A percentile compares a stretch with the other conserved stretches of the same genome.
These are phyloP conservation scores for Ctenodactylus gundi DNA, from an alignment of 2,113 vertebrate genomes.

Conservation along the genomic window DNA sequence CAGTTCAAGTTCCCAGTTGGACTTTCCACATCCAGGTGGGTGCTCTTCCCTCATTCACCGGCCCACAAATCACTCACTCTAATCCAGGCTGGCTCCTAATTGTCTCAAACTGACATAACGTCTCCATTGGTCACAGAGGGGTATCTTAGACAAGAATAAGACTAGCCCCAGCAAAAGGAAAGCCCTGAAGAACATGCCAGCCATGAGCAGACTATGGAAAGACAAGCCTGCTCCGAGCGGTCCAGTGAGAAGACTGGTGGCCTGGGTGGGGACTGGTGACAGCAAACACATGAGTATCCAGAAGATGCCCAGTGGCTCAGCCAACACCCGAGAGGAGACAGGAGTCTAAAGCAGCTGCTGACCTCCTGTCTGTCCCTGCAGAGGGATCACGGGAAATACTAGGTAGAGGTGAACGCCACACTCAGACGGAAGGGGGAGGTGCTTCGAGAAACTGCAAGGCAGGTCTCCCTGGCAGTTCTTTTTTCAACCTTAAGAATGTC, in stretches of 20 bases:
- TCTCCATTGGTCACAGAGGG: too few relatives aligned
- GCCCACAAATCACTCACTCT: too few relatives aligned
- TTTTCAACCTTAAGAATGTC: neutral
- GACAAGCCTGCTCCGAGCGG: neutral
- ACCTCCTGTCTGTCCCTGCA: neutral
- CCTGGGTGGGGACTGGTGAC: neutral
- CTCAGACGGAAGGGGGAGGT: fast-evolving
- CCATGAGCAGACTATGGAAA: neutral
- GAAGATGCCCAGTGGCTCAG: neutral
- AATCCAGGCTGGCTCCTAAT: too few relatives aligned
- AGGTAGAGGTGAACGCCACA: neutral
- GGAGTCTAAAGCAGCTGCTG: neutral
- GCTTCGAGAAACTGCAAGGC: neutral
- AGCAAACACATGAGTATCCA: neutral
- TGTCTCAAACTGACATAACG: too few relatives aligned
- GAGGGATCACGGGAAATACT: too few relatives aligned
- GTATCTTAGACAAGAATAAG: neutral
- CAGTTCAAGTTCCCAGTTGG: too few relatives aligned
- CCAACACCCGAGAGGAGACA: neutral
- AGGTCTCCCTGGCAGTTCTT: neutral
- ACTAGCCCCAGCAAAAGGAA: neutral
- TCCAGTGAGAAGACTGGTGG: neutral
- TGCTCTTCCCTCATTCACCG: too few relatives aligned
- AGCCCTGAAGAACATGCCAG: neutral
- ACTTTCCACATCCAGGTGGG: too few relatives aligned